Evolutionary conservation across 2,888 invertebrate species (phyloP).

Genomic region (Ethmia dodecea): DNA sequence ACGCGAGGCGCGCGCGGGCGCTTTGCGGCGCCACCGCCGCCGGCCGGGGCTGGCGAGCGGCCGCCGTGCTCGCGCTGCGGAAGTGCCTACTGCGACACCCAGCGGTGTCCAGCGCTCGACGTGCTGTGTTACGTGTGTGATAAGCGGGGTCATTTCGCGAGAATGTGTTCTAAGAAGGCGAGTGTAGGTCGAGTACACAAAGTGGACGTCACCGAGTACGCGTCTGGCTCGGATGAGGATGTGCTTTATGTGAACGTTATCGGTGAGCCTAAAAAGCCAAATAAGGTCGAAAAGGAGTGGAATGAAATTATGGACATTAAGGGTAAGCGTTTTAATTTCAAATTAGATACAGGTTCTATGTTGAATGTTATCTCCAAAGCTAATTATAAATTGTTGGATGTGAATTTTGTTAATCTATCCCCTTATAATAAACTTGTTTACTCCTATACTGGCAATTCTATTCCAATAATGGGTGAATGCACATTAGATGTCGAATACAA

Average conservation of each 20-base stretch:
- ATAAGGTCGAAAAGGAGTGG: background rate
- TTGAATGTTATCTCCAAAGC: background rate
- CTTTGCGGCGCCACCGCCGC: constrained; percentile 1
- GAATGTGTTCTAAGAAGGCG: constrained; percentile 3
- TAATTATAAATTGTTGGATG: constrained; percentile 4
- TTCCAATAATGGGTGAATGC: too few species aligned
- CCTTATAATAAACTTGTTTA: too few species aligned
- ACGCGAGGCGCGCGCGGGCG: background rate
- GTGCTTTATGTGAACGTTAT: constrained; percentile 1
- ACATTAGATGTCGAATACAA: too few species aligned
- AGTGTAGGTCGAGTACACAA: constrained; percentile 1
- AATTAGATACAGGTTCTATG: constrained; percentile 1
- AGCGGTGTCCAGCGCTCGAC: too few species aligned
- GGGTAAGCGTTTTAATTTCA: background rate
- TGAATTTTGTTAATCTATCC: too few species aligned
- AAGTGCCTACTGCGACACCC: too few species aligned
- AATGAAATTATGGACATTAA: background rate
- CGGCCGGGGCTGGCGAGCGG: too few species aligned
- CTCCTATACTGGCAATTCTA: too few species aligned
- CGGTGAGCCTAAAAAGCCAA: constrained; percentile 2
- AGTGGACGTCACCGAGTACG: background rate
- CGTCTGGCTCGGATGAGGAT: background rate
- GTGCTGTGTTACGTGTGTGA: constrained; percentile 3
- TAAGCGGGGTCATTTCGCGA: constrained; percentile 7
- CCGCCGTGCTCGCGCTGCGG: too few species aligned